Percentiles rank a stretch among this genome's conserved stretches.
These are phyloP conservation scores for Cephus runcator DNA, from an alignment of 2,888 invertebrate species.

Conservation along the genomic window DNA sequence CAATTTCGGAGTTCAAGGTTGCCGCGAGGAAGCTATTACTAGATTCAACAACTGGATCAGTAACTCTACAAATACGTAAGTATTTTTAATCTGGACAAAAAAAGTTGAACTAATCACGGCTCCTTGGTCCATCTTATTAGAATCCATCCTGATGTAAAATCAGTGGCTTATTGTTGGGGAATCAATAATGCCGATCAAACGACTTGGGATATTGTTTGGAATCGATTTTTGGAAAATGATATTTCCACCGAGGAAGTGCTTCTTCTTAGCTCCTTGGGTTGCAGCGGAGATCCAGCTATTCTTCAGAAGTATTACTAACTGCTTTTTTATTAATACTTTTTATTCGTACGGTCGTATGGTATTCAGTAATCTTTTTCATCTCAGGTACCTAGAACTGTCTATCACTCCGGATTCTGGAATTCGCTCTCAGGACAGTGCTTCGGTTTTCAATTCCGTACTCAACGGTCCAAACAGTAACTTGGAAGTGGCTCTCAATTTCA, in stretches of 20 bases:
- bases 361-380: not conserved
- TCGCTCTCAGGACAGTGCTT: not conserved
- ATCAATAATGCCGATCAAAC: slow-evolving; percentile 71
- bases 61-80: not conserved
- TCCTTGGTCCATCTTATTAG: not conserved
- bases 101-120: not conserved
- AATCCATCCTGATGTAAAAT: slow-evolving; percentile 68
- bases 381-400: not conserved
- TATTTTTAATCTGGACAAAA: not conserved
- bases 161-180: slow-evolving; percentile 80
- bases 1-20: slow-evolving; percentile 71
- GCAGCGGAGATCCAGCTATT: slow-evolving; percentile 70
- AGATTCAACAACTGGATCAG: slow-evolving; percentile 20
- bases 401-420: not conserved
- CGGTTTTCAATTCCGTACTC: not conserved
- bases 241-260: slow-evolving; percentile 77
- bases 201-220: slow-evolving; percentile 76
- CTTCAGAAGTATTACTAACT: slow-evolving; percentile 67
- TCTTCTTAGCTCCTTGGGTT: slow-evolving; percentile 76
- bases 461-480: not conserved
- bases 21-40: slow-evolving; percentile 66
- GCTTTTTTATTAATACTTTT: not conserved
- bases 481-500: not conserved
- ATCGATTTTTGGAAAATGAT: slow-evolving; percentile 69
- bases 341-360: not conserved